These are phyloP conservation scores for Stichopus horrens DNA, from an alignment of 53 echinoderm and acorn worm species.

Conservation along the genomic window DNA sequence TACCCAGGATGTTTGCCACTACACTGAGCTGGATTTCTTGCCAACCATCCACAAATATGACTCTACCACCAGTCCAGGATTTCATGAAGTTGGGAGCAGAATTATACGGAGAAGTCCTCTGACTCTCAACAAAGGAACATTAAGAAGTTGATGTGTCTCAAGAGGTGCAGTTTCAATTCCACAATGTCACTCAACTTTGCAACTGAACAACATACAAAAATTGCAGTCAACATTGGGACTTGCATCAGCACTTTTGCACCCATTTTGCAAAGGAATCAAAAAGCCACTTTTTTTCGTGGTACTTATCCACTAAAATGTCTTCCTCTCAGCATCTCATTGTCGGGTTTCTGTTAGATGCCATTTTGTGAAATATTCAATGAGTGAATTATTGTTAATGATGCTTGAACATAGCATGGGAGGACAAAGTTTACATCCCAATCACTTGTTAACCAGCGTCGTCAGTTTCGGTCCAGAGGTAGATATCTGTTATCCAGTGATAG, in stretches of 20 bases:
- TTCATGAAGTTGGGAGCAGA: too few relatives aligned
- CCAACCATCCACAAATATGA: too few relatives aligned
- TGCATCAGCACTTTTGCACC: neutral
- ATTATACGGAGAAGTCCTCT: too few relatives aligned
- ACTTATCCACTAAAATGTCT: neutral
- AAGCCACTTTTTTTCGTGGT: neutral
- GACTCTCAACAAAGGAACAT: too few relatives aligned
- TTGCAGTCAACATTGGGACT: neutral
- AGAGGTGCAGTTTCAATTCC: neutral
- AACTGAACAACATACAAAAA: neutral
- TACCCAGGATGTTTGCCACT: too few relatives aligned
- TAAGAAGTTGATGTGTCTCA: too few relatives aligned
- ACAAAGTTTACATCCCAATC: neutral
- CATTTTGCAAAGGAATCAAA: slow-evolving; percentile 2
- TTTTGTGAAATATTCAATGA: neutral
- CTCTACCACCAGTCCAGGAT: too few relatives aligned
- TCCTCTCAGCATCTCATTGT: neutral
- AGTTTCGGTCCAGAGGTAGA: slow-evolving; percentile 68
- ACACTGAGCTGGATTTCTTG: too few relatives aligned
- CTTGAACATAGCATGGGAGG: neutral
- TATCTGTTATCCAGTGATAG: slow-evolving; percentile 73
- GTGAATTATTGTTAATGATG: neutral
- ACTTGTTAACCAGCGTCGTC: slow-evolving; percentile 24
- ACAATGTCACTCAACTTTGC: neutral
- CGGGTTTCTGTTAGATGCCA: neutral